phyloP scores from a whole-genome alignment of 2,113 vertebrate species.

The human (Homo sapiens) region DNA sequence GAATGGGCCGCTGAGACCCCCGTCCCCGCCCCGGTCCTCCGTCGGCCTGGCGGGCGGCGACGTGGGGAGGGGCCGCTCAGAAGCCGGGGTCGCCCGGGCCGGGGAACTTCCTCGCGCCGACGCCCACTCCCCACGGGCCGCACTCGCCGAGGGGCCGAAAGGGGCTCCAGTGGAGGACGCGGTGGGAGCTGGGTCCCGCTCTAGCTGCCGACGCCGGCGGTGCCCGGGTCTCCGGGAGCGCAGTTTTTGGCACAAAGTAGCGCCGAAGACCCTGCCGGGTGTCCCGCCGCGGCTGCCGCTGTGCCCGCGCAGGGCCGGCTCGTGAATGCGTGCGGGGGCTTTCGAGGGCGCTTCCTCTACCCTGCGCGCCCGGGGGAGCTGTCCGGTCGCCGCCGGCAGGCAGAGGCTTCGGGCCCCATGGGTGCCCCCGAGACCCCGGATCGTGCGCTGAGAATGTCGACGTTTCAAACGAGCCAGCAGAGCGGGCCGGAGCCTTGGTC shows the following conservation, averaged over 20 bases:
- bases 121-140: not conserved
- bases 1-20: not conserved
- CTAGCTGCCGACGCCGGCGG: not conserved
- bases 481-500: not conserved
- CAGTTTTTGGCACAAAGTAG: not conserved
- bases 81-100: not conserved
- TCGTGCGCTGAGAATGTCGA: not conserved
- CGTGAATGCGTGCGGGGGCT: not conserved
- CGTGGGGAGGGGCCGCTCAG: not conserved
- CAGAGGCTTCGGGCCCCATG: not conserved
- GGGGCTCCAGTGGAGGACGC: too few relatives aligned
- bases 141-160: not conserved
- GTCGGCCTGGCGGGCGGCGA: not conserved
- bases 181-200: not conserved
- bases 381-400: not conserved
- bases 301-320: not conserved
- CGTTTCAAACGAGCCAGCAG: not conserved
- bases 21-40: not conserved
- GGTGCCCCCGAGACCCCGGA: not conserved
- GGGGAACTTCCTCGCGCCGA: not conserved
- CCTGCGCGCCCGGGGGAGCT: not conserved
- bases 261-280: accelerated
- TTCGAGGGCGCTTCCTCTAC: not conserved
- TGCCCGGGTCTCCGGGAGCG: not conserved
- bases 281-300: not conserved